Evolutionary conservation across 2,113 vertebrate species (phyloP).

Genomic region (Elephantulus edwardii): DNA sequence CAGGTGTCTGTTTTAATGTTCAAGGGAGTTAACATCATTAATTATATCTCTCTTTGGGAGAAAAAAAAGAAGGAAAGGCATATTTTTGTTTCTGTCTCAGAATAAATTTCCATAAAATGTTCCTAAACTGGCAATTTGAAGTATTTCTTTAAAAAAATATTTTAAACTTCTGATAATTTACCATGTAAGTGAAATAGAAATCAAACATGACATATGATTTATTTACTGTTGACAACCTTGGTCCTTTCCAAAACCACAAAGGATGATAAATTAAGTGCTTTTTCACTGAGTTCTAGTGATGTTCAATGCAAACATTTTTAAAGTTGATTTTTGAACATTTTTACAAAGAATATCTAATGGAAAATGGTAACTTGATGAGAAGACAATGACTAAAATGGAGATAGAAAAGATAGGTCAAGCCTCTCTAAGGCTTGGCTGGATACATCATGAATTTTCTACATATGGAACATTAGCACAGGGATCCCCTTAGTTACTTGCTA

Average conservation of each 20-base stretch:
- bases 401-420: neutral
- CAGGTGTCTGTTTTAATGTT: conserved; percentile 5
- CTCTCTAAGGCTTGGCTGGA: neutral
- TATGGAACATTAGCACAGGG: neutral
- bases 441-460: neutral
- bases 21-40: neutral
- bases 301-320: conserved; percentile 36
- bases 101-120: conserved; percentile 31
- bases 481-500: neutral
- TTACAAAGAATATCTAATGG: conserved; percentile 8
- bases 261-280: conserved; percentile 42
- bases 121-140: neutral
- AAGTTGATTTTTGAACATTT: conserved; percentile 41
- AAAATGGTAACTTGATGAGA: neutral
- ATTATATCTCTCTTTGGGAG: neutral
- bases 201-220: conserved; percentile 48
- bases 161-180: conserved; percentile 50
- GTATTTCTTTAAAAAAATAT: neutral
- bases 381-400: neutral
- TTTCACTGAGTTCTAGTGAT: conserved; percentile 14
- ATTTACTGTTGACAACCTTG: conserved; percentile 13
- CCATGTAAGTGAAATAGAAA: conserved; percentile 28
- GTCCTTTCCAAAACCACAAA: conserved; percentile 22
- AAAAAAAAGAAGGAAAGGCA: conserved; percentile 13
- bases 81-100: conserved; percentile 16